A percentile compares a stretch with the other conserved stretches of the same genome.
These are phyloP conservation scores for Pachyramphus minor DNA, from an alignment of 2,113 vertebrate species.

Conservation along the genomic window DNA sequence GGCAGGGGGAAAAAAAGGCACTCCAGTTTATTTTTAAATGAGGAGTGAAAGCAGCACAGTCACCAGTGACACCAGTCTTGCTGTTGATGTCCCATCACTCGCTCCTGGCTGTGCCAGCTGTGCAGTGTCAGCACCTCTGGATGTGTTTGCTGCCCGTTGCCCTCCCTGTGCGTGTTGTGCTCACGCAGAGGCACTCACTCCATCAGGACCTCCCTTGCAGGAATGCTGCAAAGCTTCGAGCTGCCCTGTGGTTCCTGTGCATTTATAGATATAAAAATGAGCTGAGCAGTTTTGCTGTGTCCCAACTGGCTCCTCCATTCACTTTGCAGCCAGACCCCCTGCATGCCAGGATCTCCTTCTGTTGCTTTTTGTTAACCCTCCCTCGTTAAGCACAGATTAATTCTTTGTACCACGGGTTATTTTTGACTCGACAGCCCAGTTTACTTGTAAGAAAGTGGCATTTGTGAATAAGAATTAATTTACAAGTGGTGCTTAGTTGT, in stretches of 20 bases:
- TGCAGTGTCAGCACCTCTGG: background rate
- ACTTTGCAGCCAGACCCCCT: background rate
- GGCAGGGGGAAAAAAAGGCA: background rate
- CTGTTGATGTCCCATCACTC: background rate
- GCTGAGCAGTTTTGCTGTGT: background rate
- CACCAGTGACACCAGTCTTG: background rate
- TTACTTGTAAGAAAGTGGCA: background rate
- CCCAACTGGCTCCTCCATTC: background rate
- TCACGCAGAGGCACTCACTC: background rate
- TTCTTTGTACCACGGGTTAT: background rate
- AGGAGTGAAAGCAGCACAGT: background rate
- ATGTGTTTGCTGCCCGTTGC: background rate
- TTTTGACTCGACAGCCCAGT: background rate
- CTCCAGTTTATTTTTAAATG: background rate
- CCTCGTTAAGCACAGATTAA: slow-evolving; percentile 3
- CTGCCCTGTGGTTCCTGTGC: slow-evolving; percentile 20
- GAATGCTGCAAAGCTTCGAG: background rate
- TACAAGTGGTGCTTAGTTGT: background rate
- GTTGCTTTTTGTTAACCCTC: background rate
- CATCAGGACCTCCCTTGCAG: background rate
- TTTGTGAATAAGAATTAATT: background rate
- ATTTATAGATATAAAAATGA: background rate
- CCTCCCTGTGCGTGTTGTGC: background rate
- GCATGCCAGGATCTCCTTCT: background rate
- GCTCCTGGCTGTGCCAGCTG: background rate